phyloP scores from a whole-genome alignment of 2,888 invertebrate genomes.

The Drosophila nr. perissopoda region DNA sequence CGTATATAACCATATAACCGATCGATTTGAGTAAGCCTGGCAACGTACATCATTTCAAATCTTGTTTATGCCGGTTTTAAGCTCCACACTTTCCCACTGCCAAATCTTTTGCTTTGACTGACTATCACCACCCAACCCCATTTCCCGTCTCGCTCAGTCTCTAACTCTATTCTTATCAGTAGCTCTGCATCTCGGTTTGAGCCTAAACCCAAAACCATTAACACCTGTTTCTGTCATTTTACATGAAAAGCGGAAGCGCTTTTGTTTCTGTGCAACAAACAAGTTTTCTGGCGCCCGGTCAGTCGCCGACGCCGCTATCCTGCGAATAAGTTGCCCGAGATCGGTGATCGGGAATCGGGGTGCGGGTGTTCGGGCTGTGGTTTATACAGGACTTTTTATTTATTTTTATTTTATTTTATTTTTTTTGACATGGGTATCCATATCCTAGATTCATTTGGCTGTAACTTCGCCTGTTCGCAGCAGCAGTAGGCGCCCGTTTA shows the following conservation, averaged over 20 bases:
- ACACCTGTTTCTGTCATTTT: conserved; percentile 81
- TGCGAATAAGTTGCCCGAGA: conserved; percentile 14
- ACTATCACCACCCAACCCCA: neutral
- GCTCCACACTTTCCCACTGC: neutral
- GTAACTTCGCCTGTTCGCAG: conserved; percentile 45
- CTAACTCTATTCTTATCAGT: conserved; percentile 7
- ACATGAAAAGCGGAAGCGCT: conserved; percentile 78
- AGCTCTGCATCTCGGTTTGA: conserved; percentile 15
- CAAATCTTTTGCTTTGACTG: neutral
- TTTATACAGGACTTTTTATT: conserved; percentile 49
- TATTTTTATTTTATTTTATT: conserved; percentile 45
- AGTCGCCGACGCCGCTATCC: conserved; percentile 17
- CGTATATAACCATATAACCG: neutral
- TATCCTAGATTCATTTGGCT: conserved; percentile 70
- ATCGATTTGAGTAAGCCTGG: neutral
- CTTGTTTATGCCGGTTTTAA: neutral
- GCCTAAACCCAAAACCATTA: conserved; percentile 77
- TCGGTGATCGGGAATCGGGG: neutral
- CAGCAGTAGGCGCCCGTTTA: conserved; percentile 49
- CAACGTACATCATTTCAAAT: neutral
- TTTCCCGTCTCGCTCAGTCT: conserved; percentile 5
- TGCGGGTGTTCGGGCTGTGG: conserved; percentile 11
- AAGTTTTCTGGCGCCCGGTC: conserved; percentile 66
- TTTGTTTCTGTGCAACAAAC: conserved; percentile 80
- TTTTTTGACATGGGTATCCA: conserved; percentile 76